Evolutionary conservation across 2,797 vertebrate genomes (phyloP), one percentile per base, ranked within the genome.

Genomic region (Ctenochaetus hawaiiensis): DNA sequence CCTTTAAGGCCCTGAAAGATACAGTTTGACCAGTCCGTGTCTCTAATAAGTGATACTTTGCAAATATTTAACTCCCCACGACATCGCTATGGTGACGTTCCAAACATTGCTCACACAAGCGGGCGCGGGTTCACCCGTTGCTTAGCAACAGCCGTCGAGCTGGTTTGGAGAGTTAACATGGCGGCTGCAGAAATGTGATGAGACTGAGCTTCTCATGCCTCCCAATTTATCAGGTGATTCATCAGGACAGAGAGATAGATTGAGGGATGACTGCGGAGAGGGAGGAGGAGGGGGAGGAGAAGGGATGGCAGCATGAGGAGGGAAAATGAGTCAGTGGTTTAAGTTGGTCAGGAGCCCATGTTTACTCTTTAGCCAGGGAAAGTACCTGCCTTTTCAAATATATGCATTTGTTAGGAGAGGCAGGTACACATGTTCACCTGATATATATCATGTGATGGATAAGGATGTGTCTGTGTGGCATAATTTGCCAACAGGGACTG

Each of bases 41-140:
- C 48, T 88, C 80, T 75, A 85, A 90, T 81, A 91, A 84, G 83
- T 85, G 84, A 87, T 85, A 83, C 77, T 80, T 87, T 73, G 90
- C 90, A 92, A 94, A 92, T 92, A 92, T 92, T 93, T 93, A 90
- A 92, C 88, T 66, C 79, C 72, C 56, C 77, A 58, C 72, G 76
- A 74, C 82, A 89, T 86, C 20, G 72, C 90, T 84, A 92, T 92
- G 90, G 93, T 82, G 90, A 94, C 81, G 17, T 72, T 75, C 86
- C 84, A 92, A 91, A 93, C 91, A 89, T 66, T 83, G 75, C 82
- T 72, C 69, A 72, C 80, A 83, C 59, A 70, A 81, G 72, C 60
- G 2, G 76, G 78, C 74, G 34, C 58, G 11, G 85, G 82, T 81
- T 84, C 74, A 82, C 20, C 57, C n/a, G 87, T 93, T 79, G 47